These are phyloP conservation scores for Linnaemya tessellans DNA, from an alignment of 2,888 invertebrate species.

Conservation along the genomic window DNA sequence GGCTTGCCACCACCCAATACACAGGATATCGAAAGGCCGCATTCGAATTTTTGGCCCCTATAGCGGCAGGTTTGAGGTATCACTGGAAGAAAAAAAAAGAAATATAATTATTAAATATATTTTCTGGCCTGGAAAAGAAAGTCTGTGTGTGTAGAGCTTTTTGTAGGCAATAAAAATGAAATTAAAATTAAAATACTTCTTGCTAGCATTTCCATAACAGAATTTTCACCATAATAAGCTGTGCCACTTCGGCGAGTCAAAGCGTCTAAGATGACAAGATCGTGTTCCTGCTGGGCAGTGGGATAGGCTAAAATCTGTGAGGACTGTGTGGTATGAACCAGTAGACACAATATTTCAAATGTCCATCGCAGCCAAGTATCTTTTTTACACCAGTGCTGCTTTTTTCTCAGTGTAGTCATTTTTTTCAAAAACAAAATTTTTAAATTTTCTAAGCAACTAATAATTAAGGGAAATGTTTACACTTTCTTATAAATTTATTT, in stretches of 20 bases:
- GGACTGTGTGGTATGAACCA: constrained; percentile 49
- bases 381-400: constrained; percentile 74
- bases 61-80: constrained; percentile 94
- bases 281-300: constrained; percentile 88
- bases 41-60: constrained; percentile 93
- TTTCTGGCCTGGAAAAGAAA: not conserved
- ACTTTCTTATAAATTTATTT: not conserved
- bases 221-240: constrained; percentile 85
- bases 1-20: constrained; percentile 94
- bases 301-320: constrained; percentile 77
- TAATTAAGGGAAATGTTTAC: not conserved
- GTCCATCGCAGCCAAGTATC: constrained; percentile 77
- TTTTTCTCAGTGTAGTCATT: constrained; percentile 69
- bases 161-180: not conserved
- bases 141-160: not conserved
- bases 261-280: constrained; percentile 89
- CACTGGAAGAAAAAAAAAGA: constrained; percentile 86
- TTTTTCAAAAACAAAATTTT: not conserved
- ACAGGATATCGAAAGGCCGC: constrained; percentile 95
- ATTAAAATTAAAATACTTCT: constrained; percentile 86
- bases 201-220: constrained; percentile 92
- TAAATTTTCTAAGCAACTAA: not conserved
- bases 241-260: constrained; percentile 86
- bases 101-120: not conserved
- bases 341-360: constrained; percentile 57